Evolutionary conservation across 2,797 vertebrate species (phyloP).

Genomic region (Euphonia xanthogaster): DNA sequence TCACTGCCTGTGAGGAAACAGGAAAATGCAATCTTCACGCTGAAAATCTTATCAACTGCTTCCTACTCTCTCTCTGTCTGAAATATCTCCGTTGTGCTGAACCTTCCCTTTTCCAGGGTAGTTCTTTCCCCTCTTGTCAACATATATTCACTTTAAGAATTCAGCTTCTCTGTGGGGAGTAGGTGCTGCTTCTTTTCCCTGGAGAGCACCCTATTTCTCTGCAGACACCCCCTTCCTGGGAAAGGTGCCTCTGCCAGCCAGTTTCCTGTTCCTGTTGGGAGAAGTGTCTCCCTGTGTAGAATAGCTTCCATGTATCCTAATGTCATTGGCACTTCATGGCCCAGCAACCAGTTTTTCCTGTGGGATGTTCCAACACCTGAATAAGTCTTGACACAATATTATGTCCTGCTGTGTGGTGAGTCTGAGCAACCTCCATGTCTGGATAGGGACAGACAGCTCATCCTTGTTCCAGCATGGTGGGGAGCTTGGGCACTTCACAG

Average conservation of each 20-base stretch:
- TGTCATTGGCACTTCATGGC: not conserved
- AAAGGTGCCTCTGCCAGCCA: not conserved
- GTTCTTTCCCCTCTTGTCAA: not conserved
- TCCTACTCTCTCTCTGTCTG: constrained; percentile 33
- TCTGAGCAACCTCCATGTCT: not conserved
- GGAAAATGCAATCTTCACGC: not conserved
- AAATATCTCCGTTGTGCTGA: not conserved
- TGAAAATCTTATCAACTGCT: constrained; percentile 1
- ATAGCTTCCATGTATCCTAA: not conserved
- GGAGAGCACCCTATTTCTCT: not conserved
- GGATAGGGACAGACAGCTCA: not conserved
- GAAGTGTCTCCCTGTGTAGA: not conserved
- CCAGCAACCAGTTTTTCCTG: not conserved
- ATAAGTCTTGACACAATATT: not conserved
- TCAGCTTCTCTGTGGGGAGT: not conserved
- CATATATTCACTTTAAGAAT: not conserved
- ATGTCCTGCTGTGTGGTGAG: not conserved
- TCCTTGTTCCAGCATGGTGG: not conserved
- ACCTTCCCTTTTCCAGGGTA: not conserved
- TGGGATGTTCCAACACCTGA: not conserved
- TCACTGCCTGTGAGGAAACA: constrained; percentile 31
- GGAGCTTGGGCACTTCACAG: not conserved
- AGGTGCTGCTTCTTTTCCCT: not conserved
- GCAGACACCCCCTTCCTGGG: not conserved
- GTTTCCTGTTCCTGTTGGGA: not conserved